phyloP scores from a whole-genome alignment of 1,140 invertebrate genomes.

The Drosophila neocordata region DNA sequence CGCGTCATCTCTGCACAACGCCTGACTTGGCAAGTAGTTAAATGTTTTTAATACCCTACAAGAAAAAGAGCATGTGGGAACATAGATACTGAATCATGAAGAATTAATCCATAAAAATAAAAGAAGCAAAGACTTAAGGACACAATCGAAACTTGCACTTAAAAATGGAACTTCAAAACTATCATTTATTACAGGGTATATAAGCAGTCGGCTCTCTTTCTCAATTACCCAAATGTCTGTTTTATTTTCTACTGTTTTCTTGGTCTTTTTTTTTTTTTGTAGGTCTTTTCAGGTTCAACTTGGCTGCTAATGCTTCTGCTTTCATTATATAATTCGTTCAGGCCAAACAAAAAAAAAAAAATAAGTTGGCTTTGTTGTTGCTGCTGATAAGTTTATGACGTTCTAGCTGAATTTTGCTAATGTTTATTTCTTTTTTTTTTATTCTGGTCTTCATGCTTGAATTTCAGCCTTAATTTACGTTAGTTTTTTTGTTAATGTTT shows the following conservation, averaged over 20 bases:
- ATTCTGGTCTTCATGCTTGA: conserved; percentile 35
- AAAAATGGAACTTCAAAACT: too few relatives aligned
- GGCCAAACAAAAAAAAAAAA: too few relatives aligned
- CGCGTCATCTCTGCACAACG: conserved; percentile 74
- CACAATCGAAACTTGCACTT: too few relatives aligned
- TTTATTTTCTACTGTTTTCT: conserved; percentile 15
- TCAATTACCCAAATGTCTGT: too few relatives aligned
- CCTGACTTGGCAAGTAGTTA: conserved; percentile 60
- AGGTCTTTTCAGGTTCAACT: conserved; percentile 33
- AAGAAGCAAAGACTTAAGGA: too few relatives aligned
- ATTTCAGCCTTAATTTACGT: conserved; percentile 33
- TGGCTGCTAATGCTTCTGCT: conserved; percentile 15
- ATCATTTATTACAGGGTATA: neutral
- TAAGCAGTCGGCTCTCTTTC: neutral
- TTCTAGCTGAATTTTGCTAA: conserved; percentile 15
- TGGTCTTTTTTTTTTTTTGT: conserved; percentile 16
- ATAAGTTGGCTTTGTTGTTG: conserved; percentile 5
- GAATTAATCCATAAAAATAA: too few relatives aligned
- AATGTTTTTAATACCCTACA: conserved; percentile 11
- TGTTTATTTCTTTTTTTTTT: conserved; percentile 25
- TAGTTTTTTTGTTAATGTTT: conserved; percentile 11
- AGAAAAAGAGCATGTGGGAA: neutral
- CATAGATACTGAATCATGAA: too few relatives aligned
- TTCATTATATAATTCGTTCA: conserved; percentile 60
- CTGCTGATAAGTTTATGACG: conserved; percentile 9